These are phyloP conservation scores for Cataglyphis cursor DNA, from an alignment of 2,888 invertebrate species.

Conservation along the genomic window DNA sequence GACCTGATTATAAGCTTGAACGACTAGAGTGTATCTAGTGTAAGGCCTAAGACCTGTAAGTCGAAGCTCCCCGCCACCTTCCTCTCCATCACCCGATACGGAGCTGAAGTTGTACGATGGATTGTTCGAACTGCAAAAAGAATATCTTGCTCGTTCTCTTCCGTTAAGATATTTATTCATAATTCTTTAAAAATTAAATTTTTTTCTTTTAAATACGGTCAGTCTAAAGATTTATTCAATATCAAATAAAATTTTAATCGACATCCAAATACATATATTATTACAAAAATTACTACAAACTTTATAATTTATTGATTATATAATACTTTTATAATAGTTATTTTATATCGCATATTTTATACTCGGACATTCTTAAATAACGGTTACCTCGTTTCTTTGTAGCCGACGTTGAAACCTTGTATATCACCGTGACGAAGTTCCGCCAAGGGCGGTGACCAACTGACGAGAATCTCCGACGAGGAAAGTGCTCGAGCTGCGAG, in stretches of 20 bases:
- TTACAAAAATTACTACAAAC: neutral
- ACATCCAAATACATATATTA: neutral
- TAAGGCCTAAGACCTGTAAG: constrained; percentile 90
- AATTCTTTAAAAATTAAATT: constrained; percentile 1
- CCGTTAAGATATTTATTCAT: neutral
- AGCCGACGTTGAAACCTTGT: constrained; percentile 92
- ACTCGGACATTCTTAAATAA: neutral
- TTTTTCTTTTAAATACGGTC: neutral
- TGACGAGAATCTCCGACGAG: constrained; percentile 91
- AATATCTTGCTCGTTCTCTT: neutral
- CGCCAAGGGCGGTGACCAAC: constrained; percentile 91
- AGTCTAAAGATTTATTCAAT: neutral
- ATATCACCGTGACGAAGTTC: constrained; percentile 92
- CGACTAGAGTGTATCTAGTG: constrained; percentile 90
- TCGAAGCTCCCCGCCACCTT: constrained; percentile 90
- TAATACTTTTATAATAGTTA: neutral
- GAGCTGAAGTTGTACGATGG: constrained; percentile 90
- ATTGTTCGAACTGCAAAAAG: constrained; percentile 85
- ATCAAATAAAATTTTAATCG: constrained; percentile 7
- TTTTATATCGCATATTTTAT: neutral
- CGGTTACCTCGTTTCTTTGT: constrained; percentile 87
- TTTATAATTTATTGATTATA: neutral
- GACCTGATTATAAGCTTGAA: constrained; percentile 92
- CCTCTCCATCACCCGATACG: constrained; percentile 91
- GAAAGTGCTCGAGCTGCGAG: constrained; percentile 91